Base-by-base conservation (phyloP, 2,888 invertebrate genomes). In the Zele albiditarsus region DNA sequence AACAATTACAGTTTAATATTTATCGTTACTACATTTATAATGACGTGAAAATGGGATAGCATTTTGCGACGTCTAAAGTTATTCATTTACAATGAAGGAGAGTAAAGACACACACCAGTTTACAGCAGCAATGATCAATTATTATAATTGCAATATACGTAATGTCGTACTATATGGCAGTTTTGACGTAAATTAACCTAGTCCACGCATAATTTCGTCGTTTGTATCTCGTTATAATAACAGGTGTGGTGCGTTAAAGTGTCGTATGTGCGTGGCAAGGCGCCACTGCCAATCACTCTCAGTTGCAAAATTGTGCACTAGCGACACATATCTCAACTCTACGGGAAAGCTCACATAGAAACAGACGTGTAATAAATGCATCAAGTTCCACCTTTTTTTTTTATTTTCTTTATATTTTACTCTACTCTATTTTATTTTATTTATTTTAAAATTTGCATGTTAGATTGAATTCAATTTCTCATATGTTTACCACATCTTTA, bases 201-300 rank as follows among this genome's bases (percentile, higher is more conserved):
- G 74, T 69, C 73, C 69, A 62, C 57, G 65, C 57, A 74, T 74
- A 74, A 74, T 74, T 74, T 71, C 58, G 63, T 70, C 63, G 46
- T 74, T 74, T 71, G 65, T 74, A 74, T 74, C 33, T 70, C 58
- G 70, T 74, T 65, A 69, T 57, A 74, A 74, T 68, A 74, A 74
- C 66, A 74, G 70, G 74, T 74, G 74, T 46, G 14, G 20, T 53
- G 27, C 23, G 33, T 70, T 65, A 57, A 62, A 38, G 63, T 63
- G 63, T 63, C 33, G 20, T 53, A 27, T 33, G 20, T 20, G 10
- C 8, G 33, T 42, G 60, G 38, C 74, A 69, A 74, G 42, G 63
- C 74, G 74, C 74, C 53, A 69, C 69, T 74, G 74, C 60, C 74
- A 74, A 74, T 74, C 74, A 74, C 20, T 57, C 16, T 38, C 27